Evolutionary conservation across 2,888 invertebrate genomes (phyloP).

Genomic region (Drosophila longiperda): DNA sequence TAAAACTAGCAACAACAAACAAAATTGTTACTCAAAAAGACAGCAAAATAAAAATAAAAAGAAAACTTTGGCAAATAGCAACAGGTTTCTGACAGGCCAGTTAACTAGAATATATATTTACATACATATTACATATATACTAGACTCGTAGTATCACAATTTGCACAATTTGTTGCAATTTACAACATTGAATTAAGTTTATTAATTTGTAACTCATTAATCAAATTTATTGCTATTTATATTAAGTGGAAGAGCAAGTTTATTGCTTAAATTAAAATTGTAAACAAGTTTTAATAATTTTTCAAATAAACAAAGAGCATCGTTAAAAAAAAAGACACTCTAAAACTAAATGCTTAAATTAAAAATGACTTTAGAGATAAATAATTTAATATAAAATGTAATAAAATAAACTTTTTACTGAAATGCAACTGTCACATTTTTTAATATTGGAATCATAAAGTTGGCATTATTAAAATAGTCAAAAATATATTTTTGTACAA

Average conservation of each 20-base stretch:
- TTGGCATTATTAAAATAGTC: background rate
- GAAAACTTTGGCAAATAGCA: conserved; percentile 44
- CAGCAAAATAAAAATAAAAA: background rate
- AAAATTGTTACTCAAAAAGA: conserved; percentile 3
- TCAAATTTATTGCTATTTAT: background rate
- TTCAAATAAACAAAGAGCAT: background rate
- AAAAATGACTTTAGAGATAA: background rate
- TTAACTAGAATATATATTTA: conserved; percentile 49
- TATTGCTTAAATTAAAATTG: background rate
- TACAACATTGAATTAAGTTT: background rate
- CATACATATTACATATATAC: conserved; percentile 6
- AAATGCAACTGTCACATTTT: background rate
- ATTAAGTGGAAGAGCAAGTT: background rate
- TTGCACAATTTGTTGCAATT: conserved; percentile 2
- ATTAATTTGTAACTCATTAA: background rate
- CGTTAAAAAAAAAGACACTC: background rate
- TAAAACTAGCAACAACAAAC: conserved; percentile 14
- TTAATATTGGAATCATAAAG: background rate
- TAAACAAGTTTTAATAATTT: background rate
- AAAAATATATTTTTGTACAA: background rate
- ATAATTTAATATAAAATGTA: background rate
- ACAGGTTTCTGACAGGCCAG: conserved; percentile 72
- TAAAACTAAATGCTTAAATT: background rate
- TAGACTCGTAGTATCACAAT: background rate
- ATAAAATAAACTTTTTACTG: background rate